Evolutionary conservation across 2,888 invertebrate genomes (phyloP), one percentile per base, ranked within the genome.

Genomic region (Protodeltote pygarga): DNA sequence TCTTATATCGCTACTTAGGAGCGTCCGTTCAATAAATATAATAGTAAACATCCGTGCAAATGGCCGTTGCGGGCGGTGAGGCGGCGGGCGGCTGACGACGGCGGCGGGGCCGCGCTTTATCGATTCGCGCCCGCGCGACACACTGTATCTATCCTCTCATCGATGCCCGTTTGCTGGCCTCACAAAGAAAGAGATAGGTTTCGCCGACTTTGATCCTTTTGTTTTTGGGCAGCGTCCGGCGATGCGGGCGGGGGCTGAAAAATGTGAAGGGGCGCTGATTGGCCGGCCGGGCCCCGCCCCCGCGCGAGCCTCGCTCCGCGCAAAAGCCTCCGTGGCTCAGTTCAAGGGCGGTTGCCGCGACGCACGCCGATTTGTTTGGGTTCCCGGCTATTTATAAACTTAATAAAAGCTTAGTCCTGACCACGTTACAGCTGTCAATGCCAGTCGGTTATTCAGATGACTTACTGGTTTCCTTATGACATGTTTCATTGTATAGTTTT

Each of bases 151-250:
- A 85, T 90, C 87, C 88, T 91, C 91, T 91, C 91, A 88, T 91
- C 91, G 91, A 89, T 84, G 88, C 89, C 85, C 89, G 89, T 77
- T 87, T 77, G 85, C 85, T 76, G 83, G 87, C 89, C 88, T 80
- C 90, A 92, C 91, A 92, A 90, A 91, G 91, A 92, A 91, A 92
- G 91, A 92, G 92, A 92, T 92, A 90, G 92, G 90, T 91, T 91
- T 90, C 91, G 89, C 87, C 86, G 90, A 89, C 89, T 91, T 90
- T 91, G 92, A 91, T 90, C 91, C 92, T 91, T 91, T 92, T 92
- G 92, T 92, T 92, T 92, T 91, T 91, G 92, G 92, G 92, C 90
- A 92, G 90, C 89, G 92, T 91, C 92, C 91, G 89, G 91, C 87
- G 86, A 81, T 80, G 83, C 89, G 89, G 91, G 90, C 87, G 90